A percentile compares a stretch with the other conserved stretches of the same genome.
Conservation (phyloP, 2,113 vertebrate genomes). For the Nerophis ophidion region DNA sequence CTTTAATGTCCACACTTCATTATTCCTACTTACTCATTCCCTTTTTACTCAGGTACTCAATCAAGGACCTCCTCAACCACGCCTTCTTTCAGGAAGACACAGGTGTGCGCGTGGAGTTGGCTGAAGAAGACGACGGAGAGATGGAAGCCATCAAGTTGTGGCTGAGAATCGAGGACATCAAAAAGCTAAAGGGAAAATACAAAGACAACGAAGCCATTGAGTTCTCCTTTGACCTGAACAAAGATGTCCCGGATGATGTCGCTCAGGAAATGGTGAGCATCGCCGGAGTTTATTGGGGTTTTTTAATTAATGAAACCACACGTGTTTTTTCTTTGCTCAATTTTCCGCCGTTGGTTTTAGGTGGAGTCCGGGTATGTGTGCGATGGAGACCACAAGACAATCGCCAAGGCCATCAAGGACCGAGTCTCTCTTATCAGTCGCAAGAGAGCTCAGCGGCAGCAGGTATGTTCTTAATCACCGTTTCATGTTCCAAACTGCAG, state of each 20-base stretch:
- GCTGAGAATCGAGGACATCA: constrained; percentile 95
- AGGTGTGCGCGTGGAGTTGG: constrained; percentile 93
- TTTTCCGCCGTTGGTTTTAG: constrained; percentile 52
- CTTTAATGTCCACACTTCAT: not conserved
- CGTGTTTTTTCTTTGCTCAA: not conserved
- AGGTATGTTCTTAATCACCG: constrained; percentile 52
- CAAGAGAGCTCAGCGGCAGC: constrained; percentile 89
- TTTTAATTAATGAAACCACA: not conserved
- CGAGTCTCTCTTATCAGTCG: constrained; percentile 91
- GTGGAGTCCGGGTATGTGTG: constrained; percentile 96
- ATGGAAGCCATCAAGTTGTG: constrained; percentile 95
- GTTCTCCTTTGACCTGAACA: constrained; percentile 95
- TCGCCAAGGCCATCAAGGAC: constrained; percentile 97
- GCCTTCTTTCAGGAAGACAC: constrained; percentile 99
- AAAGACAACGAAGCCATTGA: constrained; percentile 98
- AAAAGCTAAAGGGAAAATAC: constrained; percentile 97
- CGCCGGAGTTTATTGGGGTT: constrained; percentile 1
- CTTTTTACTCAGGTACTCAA: constrained; percentile 79
- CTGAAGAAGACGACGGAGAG: constrained; percentile 95
- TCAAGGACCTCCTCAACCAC: constrained; percentile 97
- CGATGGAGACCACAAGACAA: constrained; percentile 96
- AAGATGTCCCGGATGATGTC: constrained; percentile 94
- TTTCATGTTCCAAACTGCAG: too few species aligned
- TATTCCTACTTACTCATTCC: constrained; percentile 1
- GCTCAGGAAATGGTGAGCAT: constrained; percentile 93